A percentile compares a stretch with the other conserved stretches of the same genome.
These are phyloP conservation scores for Megalops cyprinoides DNA, from an alignment of 2,797 vertebrate genomes.

Conservation along the genomic window DNA sequence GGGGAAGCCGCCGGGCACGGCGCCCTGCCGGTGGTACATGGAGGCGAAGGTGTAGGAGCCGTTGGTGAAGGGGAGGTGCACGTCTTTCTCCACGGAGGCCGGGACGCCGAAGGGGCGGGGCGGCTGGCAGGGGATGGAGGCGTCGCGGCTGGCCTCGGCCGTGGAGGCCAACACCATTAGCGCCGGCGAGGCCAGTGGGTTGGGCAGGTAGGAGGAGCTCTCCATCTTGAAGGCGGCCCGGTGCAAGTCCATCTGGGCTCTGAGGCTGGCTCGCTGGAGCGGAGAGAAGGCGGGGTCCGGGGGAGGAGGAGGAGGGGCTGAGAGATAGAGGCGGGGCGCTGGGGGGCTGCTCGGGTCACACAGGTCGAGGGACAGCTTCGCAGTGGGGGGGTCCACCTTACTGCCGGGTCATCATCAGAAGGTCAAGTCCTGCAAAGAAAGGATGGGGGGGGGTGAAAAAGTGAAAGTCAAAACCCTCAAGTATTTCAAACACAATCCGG, in stretches of 20 bases:
- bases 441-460: constrained; percentile 17
- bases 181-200: constrained; percentile 95
- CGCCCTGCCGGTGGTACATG: constrained; percentile 97
- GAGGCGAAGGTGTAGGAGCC: constrained; percentile 98
- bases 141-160: constrained; percentile 94
- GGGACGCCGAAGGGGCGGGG: constrained; percentile 95
- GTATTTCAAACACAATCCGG: constrained; percentile 12
- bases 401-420: constrained; percentile 42
- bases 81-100: constrained; percentile 93
- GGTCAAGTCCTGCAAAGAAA: constrained; percentile 45
- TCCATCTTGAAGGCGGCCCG: constrained; percentile 99
- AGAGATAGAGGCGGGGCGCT: constrained; percentile 47
- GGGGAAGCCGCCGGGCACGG: constrained; percentile 89
- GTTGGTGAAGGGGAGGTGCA: constrained; percentile 97
- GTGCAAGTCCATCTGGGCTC: constrained; percentile 95
- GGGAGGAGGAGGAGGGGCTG: constrained; percentile 50
- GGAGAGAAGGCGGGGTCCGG: constrained; percentile 55
- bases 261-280: constrained; percentile 60
- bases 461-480: constrained; percentile 12
- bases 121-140: constrained; percentile 96
- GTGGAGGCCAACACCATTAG: constrained; percentile 98
- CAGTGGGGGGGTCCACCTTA: not conserved
- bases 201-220: constrained; percentile 98
- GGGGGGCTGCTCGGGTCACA: constrained; percentile 31
- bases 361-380: not conserved